Evolutionary conservation across 2,888 invertebrate species (phyloP), one percentile per base, ranked within the genome.

Genomic region (Actias luna): DNA sequence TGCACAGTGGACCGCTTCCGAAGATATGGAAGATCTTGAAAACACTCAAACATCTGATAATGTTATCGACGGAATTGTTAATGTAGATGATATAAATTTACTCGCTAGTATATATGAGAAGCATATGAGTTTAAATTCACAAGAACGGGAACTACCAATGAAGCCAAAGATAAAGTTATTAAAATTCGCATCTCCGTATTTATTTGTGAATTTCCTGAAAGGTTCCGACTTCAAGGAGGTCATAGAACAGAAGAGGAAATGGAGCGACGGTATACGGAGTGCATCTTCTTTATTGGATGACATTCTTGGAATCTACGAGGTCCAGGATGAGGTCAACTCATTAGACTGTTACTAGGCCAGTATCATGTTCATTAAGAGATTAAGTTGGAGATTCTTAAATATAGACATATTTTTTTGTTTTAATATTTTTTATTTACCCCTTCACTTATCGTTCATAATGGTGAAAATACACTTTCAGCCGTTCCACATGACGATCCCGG

Each of bases 211-310:
- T 22, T 93, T 93, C 58, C 77, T 96, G 0, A 92, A 92, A 63
- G 87, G 85, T 57, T 91, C 93, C 42, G 94, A 97, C 80, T 93
- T 95, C 57, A 94, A 95, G 71, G 84, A 87, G 42, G 84, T 95
- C 14, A 85, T 96, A 0, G 91, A 93, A 18, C 93, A 95, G 63
- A 95, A 94, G 69, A 93, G 87, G 59, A 93, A 94, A 60, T 96
- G 96, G 96, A 89, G 95, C 42, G 93, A 93, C 59, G 94, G 94
- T 31, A 94, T 94, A 58, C 94, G 95, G n/a, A 95, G 94, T 71
- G 92, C 96, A 18, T 93, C 94, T 2, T 96, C 96, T 0, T 88
- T 96, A 5, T 82, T 97, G 1, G 96, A 97, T 74, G 97, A 97
- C 80, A 95, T 97, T 67, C 80, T 96, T 27, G 94, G 94, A 12